Base-by-base conservation (phyloP, 2,888 invertebrate species). In the Aradus depressus region DNA sequence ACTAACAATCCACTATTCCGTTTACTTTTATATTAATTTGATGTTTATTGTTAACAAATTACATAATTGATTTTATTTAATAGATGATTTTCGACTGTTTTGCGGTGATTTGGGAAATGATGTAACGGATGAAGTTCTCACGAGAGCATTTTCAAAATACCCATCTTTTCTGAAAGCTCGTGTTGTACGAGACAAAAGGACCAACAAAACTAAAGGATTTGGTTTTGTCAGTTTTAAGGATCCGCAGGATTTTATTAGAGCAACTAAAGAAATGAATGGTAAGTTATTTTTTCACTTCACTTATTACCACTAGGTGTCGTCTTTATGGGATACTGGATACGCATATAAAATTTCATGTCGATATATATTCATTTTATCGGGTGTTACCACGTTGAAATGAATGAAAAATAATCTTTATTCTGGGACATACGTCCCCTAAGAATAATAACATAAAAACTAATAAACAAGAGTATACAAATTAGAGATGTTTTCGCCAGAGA, bases 211-310 rank as follows among this genome's bases (percentile, higher is more conserved):
- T 58, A 96, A 96, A 72, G 98, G 98, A 1, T 98, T 93, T 67
- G 98, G 98, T 1, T 98, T 98, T 68, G 91, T 97, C 58, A 96
- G 96, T 64, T 98, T 98, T 68, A 91, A 89, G 63, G 95, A 97
- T 68, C 95, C 96, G 0, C 84, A 87, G 26, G 98, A 98, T 68
- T 98, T 97, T 65, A 93, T 93, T 48, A 83, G 87, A 62, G 98
- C 98, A 6, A 97, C 97, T 87, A 89, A 96, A 65, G 98, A 99
- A 74, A 93, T 98, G 90, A 97, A 99, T 68, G 98, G 92, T 90
- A 66, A 50, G 35, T 49, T 44, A 12, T 23, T 19, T 12, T 14
- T 8, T 8, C 5, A 35, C 16, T 35, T 35, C 16, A 8, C 5
- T 35, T 35, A 5, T 35, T 35, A 14, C 16, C 4, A 8, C 8